phyloP scores from a whole-genome alignment of 2,797 vertebrate species.

The Micrastur ruficollis region DNA sequence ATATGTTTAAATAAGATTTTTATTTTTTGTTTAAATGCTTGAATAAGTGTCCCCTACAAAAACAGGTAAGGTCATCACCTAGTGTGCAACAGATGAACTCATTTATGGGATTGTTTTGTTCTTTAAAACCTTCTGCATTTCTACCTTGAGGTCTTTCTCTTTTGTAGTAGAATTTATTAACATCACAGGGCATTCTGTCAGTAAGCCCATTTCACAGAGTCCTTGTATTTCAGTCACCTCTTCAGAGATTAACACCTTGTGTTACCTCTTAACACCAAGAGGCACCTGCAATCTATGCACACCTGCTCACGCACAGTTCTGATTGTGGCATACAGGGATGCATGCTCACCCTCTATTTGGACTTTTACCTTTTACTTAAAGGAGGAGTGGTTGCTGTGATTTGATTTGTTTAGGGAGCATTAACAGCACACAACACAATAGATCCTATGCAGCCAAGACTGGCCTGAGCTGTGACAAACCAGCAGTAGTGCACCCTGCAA shows the following conservation, averaged over 20 bases:
- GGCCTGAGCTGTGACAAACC: background rate
- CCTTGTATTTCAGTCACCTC: background rate
- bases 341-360: rapidly evolving
- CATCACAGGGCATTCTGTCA: background rate
- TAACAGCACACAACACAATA: background rate
- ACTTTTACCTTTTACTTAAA: background rate
- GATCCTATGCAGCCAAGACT: background rate
- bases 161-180: background rate
- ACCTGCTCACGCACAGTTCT: background rate
- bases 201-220: background rate
- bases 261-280: no score
- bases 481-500: background rate
- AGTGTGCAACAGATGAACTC: background rate
- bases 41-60: background rate
- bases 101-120: background rate
- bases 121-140: background rate
- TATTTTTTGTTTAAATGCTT: background rate
- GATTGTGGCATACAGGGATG: background rate
- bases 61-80: background rate
- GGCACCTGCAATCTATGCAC: background rate
- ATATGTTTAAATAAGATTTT: background rate
- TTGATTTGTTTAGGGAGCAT: background rate
- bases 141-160: background rate
- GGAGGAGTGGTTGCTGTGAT: background rate
- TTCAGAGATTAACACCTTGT: background rate